Evolutionary conservation across 2,113 vertebrate genomes (phyloP), one percentile per base, ranked within the genome.

Genomic region (Nycticorax nycticorax): DNA sequence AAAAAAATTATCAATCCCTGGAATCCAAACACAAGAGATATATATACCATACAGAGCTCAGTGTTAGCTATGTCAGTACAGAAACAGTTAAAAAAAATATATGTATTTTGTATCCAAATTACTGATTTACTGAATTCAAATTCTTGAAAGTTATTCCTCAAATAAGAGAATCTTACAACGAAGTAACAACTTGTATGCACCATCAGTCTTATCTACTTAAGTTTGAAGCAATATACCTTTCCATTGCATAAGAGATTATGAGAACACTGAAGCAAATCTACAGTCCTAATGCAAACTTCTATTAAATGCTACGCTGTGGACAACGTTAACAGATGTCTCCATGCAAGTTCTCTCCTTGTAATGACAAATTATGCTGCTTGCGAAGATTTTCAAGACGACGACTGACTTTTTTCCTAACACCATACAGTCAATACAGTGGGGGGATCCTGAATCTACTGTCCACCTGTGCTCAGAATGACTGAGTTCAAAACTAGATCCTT

Each of bases 271-370:
- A 62, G n/a, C 22, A 79, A 53, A 76, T 56, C 69, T 63, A 45
- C 79, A 94, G 94, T 37, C 86, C 22, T 72, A 64, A 60, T 26
- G 26, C 48, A 94, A 92, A 76, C 62, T 92, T 72, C 28, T 7
- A 43, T 43, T 67, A 85, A 57, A 69, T 18, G 37, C 23, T 43
- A 45, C 80, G 43, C 28, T 56, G 37, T 7, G 41, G 57, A 80
- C 82, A 86, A 60, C 0, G 6, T 69, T 26, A 90, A 21, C 77
- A 90, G 68, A 37, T 10, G 8, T 39, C 30, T 67, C 66, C 47
- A 41, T 9, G 19, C 4, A 71, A 35, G 22, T 52, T 85, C 62
- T 57, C 59, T 14, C 69, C 37, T 73, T 78, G 30, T 3, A 57
- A 75, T 12, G 35, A 76, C 6, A 72, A 53, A 53, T 71, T 47